Percentiles rank a stretch among this genome's conserved stretches.
Conservation (phyloP, 37 sponge, comb jelly and placozoan genomes). For the Spongilla lacustris region DNA sequence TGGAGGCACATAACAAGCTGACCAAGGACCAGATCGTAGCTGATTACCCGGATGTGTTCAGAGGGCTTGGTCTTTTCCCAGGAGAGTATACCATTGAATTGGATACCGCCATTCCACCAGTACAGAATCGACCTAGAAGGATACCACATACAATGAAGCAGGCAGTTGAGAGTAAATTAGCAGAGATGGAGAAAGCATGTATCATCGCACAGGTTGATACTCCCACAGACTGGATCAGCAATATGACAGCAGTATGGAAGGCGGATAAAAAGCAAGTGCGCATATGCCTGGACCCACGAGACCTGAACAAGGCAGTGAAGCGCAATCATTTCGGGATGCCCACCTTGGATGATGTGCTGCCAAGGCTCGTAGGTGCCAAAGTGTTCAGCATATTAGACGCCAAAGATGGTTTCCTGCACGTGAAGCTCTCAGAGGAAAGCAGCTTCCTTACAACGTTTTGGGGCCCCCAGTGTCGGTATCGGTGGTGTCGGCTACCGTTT, state of each 20-base stretch:
- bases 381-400: slow-evolving; percentile 28
- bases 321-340: slow-evolving; percentile 26
- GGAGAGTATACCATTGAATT: slow-evolving; percentile 27
- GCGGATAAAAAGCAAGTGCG: slow-evolving; percentile 30
- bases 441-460: slow-evolving; percentile 37
- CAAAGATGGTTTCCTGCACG: slow-evolving; percentile 18
- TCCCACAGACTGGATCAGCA: slow-evolving; percentile 57
- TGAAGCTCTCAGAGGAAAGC: slow-evolving; percentile 11
- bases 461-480: slow-evolving; percentile 20
- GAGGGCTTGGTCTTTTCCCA: slow-evolving; percentile 12
- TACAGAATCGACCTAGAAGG: slow-evolving; percentile 27
- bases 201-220: slow-evolving; percentile 36
- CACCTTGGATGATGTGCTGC: slow-evolving; percentile 32
- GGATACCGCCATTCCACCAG: slow-evolving; percentile 19
- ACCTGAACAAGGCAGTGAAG: slow-evolving; percentile 53
- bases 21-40: slow-evolving; percentile 2
- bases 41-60: slow-evolving; percentile 15
- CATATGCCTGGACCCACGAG: slow-evolving; percentile 39
- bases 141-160: slow-evolving; percentile 27
- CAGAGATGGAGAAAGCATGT: slow-evolving; percentile 15
- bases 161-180: slow-evolving; percentile 15
- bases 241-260: slow-evolving; percentile 31
- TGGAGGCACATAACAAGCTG: not conserved
- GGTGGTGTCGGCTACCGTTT: slow-evolving; percentile 25
- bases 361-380: slow-evolving; percentile 9